Base-by-base conservation (phyloP, 2,113 vertebrate genomes). In the Pollachius pollachius region DNA sequence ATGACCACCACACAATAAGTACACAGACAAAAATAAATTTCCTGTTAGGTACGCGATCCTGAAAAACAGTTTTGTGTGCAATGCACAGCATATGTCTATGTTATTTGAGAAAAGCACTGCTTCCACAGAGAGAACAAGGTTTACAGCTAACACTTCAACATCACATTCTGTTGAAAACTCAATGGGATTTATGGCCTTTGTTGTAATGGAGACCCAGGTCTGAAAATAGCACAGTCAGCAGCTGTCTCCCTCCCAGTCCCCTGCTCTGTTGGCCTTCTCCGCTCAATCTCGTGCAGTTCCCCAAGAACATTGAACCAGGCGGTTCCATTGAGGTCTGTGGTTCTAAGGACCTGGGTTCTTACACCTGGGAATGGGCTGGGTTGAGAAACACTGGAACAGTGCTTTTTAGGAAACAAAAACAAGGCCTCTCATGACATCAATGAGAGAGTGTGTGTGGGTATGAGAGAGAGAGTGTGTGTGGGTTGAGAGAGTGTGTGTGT, bases 321-420 rank as follows among this genome's bases (percentile, higher is more conserved):
- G 64, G 72, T 41, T 80, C 69, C 67, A 25, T 56, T 73, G 78
- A 79, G 81, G 72, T 8, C 73, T 11, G 67, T 71, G 65, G 68
- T 69, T 82, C 79, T 62, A 62, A 64, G 54, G 78, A 18, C 54
- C 74, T 72, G 52, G 78, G 78, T 72, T 81, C 66, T 71, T 69
- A 76, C 68, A 84, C 72, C 61, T 71, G 84, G 80, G 76, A 85
- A 70, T 63, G 41, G 62, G 67, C 64, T 30, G 67, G 82, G 79
- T 77, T 83, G 83, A 89, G 85, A 83, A 62, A 75, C 72, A 69
- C 84, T 86, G 89, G 88, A 85, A 79, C 89, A 91, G 89, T 90
- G 85, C 81, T 87, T 83, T 76, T 69, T 67, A 71, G 68, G 70
- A 62, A 19, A 68, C 79, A 77, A 76, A 84, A 81, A 84, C 81